phyloP scores from a whole-genome alignment of 2,797 vertebrate species.

The Cyclura pinguis region DNA sequence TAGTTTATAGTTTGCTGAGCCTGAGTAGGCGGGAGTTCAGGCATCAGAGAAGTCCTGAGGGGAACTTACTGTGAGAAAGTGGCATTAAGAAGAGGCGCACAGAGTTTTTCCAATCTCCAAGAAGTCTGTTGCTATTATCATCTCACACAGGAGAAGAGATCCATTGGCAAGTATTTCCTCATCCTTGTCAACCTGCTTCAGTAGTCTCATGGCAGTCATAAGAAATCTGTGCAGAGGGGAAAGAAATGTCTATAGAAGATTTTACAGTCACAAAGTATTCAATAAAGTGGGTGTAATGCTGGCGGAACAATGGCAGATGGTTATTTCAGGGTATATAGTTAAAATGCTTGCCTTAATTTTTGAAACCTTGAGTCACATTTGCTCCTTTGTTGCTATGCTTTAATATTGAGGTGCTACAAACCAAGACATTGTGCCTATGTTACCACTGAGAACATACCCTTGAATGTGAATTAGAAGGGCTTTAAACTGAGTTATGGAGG shows the following conservation, averaged over 20 bases:
- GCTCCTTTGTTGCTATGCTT: background rate
- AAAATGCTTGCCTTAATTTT: background rate
- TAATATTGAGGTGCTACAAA: background rate
- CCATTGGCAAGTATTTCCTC: background rate
- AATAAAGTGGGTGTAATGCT: background rate
- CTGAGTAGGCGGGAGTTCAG: background rate
- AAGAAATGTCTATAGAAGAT: background rate
- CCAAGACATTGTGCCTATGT: background rate
- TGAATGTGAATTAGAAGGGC: background rate
- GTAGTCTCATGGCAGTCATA: background rate
- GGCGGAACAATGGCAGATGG: background rate
- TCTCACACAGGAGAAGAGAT: fast-evolving
- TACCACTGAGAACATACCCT: background rate
- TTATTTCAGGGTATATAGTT: background rate
- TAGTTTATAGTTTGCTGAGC: conserved; percentile 22
- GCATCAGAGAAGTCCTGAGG: conserved; percentile 21
- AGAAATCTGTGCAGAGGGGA: background rate
- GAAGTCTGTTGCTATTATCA: background rate
- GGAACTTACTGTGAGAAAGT: conserved; percentile 9
- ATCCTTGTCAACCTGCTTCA: fast-evolving
- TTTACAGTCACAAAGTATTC: background rate
- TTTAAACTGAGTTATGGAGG: too few species aligned
- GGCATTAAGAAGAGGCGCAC: background rate
- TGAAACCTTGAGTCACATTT: background rate
- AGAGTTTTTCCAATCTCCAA: background rate